Percentiles rank a stretch among this genome's conserved stretches.
These are phyloP conservation scores for Sitophilus oryzae DNA, from an alignment of 1,140 invertebrate genomes.

Conservation along the genomic window DNA sequence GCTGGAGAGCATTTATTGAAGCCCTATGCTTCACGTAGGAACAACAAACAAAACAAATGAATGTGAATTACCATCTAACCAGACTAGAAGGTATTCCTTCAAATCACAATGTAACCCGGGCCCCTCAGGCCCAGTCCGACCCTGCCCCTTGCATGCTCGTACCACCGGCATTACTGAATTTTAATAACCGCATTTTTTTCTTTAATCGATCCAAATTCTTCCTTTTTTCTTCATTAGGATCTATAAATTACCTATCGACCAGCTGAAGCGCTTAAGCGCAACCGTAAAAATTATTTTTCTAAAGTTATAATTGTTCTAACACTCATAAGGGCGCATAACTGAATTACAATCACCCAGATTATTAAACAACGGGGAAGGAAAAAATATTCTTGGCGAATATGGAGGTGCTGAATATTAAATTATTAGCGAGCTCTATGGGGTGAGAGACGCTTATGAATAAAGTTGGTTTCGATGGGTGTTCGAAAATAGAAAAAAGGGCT, in stretches of 20 bases:
- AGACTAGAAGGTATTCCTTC: too few relatives aligned
- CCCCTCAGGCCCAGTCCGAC: too few relatives aligned
- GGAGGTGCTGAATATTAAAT: conserved; percentile 29
- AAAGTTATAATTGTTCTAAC: conserved; percentile 4
- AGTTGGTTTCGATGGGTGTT: too few relatives aligned
- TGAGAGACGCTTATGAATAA: too few relatives aligned
- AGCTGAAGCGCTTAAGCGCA: conserved; percentile 17
- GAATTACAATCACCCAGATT: conserved; percentile 31
- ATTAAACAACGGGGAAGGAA: too few relatives aligned
- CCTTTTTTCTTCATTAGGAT: conserved; percentile 18
- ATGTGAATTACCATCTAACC: too few relatives aligned
- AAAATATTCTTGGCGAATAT: conserved; percentile 15
- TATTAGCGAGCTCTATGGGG: conserved; percentile 14
- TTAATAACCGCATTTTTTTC: not conserved
- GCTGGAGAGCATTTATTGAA: too few relatives aligned
- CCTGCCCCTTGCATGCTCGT: too few relatives aligned
- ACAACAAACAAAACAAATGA: too few relatives aligned
- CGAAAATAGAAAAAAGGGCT: not conserved
- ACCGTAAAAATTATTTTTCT: conserved; percentile 15
- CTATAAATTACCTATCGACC: conserved; percentile 19
- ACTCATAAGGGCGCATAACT: conserved; percentile 27
- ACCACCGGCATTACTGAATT: not conserved
- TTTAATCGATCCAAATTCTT: not conserved
- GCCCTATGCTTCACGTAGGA: too few relatives aligned
- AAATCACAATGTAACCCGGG: too few relatives aligned